A percentile compares a stretch with the other conserved stretches of the same genome.
These are phyloP conservation scores for Pelvicachromis taeniatus DNA, from an alignment of 2,113 vertebrate species.

Conservation along the genomic window DNA sequence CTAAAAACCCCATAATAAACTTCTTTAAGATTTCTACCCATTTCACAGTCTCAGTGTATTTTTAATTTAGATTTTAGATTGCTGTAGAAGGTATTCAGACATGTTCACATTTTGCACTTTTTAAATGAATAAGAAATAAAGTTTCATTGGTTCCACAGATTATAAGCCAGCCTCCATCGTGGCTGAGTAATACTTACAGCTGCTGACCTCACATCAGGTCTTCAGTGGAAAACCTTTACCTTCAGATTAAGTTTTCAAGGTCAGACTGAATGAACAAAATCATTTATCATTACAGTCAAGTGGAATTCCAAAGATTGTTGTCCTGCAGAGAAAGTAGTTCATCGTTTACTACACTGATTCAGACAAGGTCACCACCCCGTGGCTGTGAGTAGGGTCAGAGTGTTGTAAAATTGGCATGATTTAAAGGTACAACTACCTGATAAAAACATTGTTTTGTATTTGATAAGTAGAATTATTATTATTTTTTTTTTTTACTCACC, in stretches of 20 bases:
- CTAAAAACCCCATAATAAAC: not conserved
- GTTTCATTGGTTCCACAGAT: not conserved
- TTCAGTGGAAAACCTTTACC: not conserved
- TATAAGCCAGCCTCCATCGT: not conserved
- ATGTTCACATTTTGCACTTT: not conserved
- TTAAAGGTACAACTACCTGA: not conserved
- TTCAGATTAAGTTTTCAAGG: not conserved
- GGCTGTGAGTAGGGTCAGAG: not conserved
- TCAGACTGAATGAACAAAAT: not conserved
- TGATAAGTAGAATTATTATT: not conserved
- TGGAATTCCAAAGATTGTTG: not conserved
- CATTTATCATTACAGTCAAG: not conserved
- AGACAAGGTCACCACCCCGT: not conserved
- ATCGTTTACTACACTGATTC: not conserved
- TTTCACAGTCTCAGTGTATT: not conserved
- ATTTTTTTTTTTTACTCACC: not conserved
- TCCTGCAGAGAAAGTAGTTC: not conserved
- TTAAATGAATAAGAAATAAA: not conserved
- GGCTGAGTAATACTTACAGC: not conserved
- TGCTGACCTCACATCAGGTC: not conserved
- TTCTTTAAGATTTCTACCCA: accelerated
- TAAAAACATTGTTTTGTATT: not conserved
- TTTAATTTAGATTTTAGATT: not conserved
- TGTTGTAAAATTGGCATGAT: not conserved
- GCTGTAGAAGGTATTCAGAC: not conserved